Percentiles rank a stretch among this genome's conserved stretches.
Conservation (phyloP, 2,888 invertebrate species). For the Ernsta delagoae region DNA sequence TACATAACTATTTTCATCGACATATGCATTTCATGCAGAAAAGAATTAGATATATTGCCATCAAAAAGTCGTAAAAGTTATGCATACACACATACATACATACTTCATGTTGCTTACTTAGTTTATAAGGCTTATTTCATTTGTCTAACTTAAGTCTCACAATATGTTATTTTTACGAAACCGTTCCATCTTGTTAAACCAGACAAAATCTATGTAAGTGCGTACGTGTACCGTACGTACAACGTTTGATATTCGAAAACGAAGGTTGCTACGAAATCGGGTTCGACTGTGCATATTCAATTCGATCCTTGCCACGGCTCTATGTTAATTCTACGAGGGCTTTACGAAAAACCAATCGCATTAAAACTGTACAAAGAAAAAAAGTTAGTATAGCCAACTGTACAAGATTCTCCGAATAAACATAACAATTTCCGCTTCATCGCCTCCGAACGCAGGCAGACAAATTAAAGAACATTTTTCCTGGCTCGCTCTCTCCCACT, state of each 20-base stretch:
- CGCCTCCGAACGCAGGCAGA: slow-evolving; percentile 69
- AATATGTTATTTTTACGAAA: not conserved
- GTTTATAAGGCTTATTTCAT: slow-evolving; percentile 12
- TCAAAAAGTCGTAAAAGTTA: not conserved
- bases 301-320: slow-evolving; percentile 47
- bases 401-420: slow-evolving; percentile 71
- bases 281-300: slow-evolving; percentile 66
- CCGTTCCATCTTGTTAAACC: slow-evolving; percentile 3
- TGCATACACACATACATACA: slow-evolving; percentile 3
- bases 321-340: slow-evolving; percentile 52
- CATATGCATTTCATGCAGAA: not conserved
- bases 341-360: slow-evolving; percentile 71
- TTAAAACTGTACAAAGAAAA: slow-evolving; percentile 68
- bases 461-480: slow-evolving; percentile 82
- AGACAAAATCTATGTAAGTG: not conserved
- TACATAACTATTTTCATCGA: not conserved
- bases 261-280: slow-evolving; percentile 59
- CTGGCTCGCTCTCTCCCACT: slow-evolving; percentile 63
- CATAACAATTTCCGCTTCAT: slow-evolving; percentile 79
- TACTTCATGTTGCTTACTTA: not conserved
- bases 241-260: slow-evolving; percentile 45
- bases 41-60: not conserved
- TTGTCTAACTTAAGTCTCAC: not conserved
- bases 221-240: not conserved
- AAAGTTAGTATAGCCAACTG: slow-evolving; percentile 58